Conservation (phyloP, 2,888 invertebrate species). For the Heliconius aoede region DNA sequence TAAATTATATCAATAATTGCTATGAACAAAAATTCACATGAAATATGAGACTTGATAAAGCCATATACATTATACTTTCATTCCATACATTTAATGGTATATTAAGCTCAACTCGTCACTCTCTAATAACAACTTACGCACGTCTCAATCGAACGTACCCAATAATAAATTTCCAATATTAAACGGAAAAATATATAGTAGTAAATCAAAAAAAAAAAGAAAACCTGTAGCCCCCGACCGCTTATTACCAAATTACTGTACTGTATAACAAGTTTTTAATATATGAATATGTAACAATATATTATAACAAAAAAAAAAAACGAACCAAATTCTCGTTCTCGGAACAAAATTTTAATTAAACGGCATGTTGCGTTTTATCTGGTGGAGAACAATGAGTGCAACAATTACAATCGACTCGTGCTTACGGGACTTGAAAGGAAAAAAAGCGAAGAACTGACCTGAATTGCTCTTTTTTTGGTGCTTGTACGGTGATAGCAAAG, state of each 20-base stretch:
- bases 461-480: constrained; percentile 67
- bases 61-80: not conserved
- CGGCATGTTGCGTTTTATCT: constrained; percentile 69
- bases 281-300: constrained; percentile 48
- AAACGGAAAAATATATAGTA: constrained; percentile 14
- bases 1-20: not conserved
- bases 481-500: not conserved
- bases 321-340: constrained; percentile 53
- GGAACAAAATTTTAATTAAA: constrained; percentile 77
- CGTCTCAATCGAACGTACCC: not conserved
- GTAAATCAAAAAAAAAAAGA: constrained; percentile 7
- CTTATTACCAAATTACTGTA: constrained; percentile 33
- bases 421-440: constrained; percentile 69
- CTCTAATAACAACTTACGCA: constrained; percentile 5
- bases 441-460: constrained; percentile 68
- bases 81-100: not conserved
- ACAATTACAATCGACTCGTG: constrained; percentile 68
- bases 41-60: not conserved
- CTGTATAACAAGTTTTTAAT: constrained; percentile 38
- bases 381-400: constrained; percentile 72
- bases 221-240: constrained; percentile 9
- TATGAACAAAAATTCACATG: not conserved
- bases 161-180: constrained; percentile 5
- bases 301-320: constrained; percentile 53
- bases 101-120: not conserved